Percentiles rank a stretch among this genome's conserved stretches.
Evolutionary conservation across 2,113 vertebrate species (phyloP).

Genomic region (Boleophthalmus pectinirostris): DNA sequence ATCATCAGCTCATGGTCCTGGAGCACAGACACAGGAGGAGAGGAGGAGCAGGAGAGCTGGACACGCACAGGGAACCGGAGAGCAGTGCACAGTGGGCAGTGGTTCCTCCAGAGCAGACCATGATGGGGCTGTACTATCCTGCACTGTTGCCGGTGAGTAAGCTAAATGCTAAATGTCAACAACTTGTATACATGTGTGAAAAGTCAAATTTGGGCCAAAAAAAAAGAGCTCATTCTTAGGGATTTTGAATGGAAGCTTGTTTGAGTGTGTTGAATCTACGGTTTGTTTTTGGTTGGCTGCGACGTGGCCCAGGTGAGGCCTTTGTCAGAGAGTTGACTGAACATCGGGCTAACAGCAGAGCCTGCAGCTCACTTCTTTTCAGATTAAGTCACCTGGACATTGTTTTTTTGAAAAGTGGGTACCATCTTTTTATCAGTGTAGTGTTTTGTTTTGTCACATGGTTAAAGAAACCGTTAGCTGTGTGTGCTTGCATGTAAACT

Average conservation of each 20-base stretch:
- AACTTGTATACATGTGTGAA: constrained; percentile 1
- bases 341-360: constrained; percentile 43
- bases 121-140: constrained; percentile 79
- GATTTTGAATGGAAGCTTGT: constrained; percentile 11
- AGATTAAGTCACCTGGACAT: constrained; percentile 24
- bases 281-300: constrained; percentile 34
- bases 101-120: constrained; percentile 65
- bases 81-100: constrained; percentile 56
- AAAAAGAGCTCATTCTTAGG: constrained; percentile 5
- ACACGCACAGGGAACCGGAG: constrained; percentile 41
- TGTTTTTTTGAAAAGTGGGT: not conserved
- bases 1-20: constrained; percentile 61
- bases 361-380: constrained; percentile 52
- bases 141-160: constrained; percentile 73
- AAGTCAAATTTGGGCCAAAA: not conserved
- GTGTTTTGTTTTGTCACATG: not conserved
- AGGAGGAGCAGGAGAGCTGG: constrained; percentile 46
- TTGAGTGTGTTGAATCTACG: constrained; percentile 12
- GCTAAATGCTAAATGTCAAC: constrained; percentile 10
- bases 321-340: constrained; percentile 62
- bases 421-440: not conserved
- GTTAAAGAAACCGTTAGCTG: not conserved
- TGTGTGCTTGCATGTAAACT: not conserved
- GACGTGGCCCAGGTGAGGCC: constrained; percentile 66
- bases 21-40: constrained; percentile 51